Evolutionary conservation across 1,140 invertebrate species (phyloP), one percentile per base, ranked within the genome.

Genomic region (Diachasmimorpha longicaudata): DNA sequence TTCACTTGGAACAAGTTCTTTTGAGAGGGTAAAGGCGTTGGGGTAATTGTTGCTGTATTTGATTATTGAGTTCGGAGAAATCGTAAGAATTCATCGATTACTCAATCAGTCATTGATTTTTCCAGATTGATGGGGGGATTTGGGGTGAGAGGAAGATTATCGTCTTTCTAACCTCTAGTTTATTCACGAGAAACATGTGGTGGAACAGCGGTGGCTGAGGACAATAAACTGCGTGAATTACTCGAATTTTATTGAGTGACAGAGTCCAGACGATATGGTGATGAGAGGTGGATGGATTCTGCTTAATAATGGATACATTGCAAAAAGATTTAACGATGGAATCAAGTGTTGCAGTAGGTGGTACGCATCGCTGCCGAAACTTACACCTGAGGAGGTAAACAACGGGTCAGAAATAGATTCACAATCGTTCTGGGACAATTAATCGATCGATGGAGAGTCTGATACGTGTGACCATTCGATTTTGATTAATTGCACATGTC

Each of bases 351-450:
- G 31, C 44, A 21, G 9, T 36, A 63, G 67, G 42, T 48, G 55
- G 16, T n/a, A 71, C 63, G 39, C 36, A 10, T 23, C 69, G 10
- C 14, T 71, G 44, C 74, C 68, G 46, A 71, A 37, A 46, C 69
- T 76, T 5, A 76, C 74, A 25, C 74, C 74, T 2, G 31, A 76
- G 23, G 74, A 76, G 69, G 74, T 76, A 66, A 68, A 68, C 14
- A 46, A 68, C 21, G 63, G 25, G 9, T 14, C 23, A 44, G 10
- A 21, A 44, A 25, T 46, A 52, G 31, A 21, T 48, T n/a, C 4
- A 31, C 36, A 52, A 36, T 14, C 13, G 39, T 42, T 42, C 39
- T 10, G 13, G 39, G 39, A 13, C 1, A 68, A 68, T 68, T 39
- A 19, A 16, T 39, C 25, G 14, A 39, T 39, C 31, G 14, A 1